Evolutionary conservation across 1,140 invertebrate species (phyloP).

Genomic region (Periplaneta americana): DNA sequence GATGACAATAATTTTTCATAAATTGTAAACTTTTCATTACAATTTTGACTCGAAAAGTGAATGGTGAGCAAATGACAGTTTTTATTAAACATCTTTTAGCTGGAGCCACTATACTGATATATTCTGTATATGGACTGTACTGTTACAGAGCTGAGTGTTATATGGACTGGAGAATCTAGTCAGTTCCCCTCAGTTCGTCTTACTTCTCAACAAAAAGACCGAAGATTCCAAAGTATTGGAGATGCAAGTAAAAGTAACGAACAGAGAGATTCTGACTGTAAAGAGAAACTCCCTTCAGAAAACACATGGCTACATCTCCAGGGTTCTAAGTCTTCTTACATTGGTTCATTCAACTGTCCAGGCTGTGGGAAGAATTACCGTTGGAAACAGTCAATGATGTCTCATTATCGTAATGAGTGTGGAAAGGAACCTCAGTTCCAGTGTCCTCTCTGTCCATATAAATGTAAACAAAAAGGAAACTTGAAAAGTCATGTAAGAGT

Average conservation of each 20-base stretch:
- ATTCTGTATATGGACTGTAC: neutral
- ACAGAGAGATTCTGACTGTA: neutral
- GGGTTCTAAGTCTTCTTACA: neutral
- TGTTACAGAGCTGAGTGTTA: neutral
- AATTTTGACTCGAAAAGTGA: too few relatives aligned
- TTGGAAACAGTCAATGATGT: constrained; percentile 14
- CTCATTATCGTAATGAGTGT: constrained; percentile 54
- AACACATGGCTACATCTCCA: neutral
- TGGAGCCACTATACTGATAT: neutral
- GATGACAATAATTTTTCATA: too few relatives aligned
- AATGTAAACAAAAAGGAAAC: constrained; percentile 29
- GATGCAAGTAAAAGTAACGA: neutral
- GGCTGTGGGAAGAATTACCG: constrained; percentile 24
- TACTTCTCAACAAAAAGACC: neutral
- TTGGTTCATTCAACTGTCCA: constrained; percentile 27
- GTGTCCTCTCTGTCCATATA: constrained; percentile 22
- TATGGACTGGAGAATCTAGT: neutral
- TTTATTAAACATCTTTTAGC: too few relatives aligned
- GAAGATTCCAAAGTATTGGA: neutral
- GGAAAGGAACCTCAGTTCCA: constrained; percentile 39
- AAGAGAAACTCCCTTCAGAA: neutral
- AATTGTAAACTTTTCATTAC: too few relatives aligned
- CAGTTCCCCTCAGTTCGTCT: neutral
- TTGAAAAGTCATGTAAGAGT: constrained; percentile 34
- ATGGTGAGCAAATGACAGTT: too few relatives aligned